Conservation (phyloP, 2,113 vertebrate genomes). For the Ictalurus furcatus region DNA sequence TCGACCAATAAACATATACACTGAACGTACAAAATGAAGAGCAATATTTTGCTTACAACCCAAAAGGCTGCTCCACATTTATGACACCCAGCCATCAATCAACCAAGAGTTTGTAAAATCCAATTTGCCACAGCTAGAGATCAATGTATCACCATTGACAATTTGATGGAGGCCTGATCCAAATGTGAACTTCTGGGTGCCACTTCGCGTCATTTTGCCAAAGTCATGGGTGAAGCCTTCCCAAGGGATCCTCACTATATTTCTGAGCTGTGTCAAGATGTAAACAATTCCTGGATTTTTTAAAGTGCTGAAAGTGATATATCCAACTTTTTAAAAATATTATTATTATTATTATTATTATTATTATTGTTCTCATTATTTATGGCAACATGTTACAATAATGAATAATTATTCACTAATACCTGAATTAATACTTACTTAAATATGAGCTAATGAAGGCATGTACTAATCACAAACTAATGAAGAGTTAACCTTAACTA, state of each 20-base stretch:
- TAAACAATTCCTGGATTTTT: not conserved
- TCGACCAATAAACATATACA: not conserved
- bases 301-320: not conserved
- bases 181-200: conserved; percentile 54
- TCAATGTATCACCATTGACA: conserved; percentile 74
- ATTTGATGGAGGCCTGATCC: conserved; percentile 66
- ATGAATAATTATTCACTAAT: too few relatives aligned
- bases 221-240: not conserved
- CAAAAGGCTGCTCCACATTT: conserved; percentile 21
- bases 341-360: not conserved
- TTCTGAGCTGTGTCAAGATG: not conserved
- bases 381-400: too few relatives aligned
- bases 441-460: too few relatives aligned
- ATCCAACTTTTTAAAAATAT: not conserved
- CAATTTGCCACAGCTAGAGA: conserved; percentile 67
- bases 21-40: not conserved
- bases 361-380: too few relatives aligned
- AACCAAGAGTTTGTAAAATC: conserved; percentile 64
- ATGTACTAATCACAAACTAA: too few relatives aligned
- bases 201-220: conserved; percentile 54
- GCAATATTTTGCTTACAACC: conserved; percentile 20
- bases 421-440: too few relatives aligned
- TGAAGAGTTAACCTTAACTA: too few relatives aligned
- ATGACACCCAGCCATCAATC: conserved; percentile 65
- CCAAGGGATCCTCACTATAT: not conserved